Base-by-base conservation (phyloP, 2,888 invertebrate genomes). In the Perizoma flavofasciatum region DNA sequence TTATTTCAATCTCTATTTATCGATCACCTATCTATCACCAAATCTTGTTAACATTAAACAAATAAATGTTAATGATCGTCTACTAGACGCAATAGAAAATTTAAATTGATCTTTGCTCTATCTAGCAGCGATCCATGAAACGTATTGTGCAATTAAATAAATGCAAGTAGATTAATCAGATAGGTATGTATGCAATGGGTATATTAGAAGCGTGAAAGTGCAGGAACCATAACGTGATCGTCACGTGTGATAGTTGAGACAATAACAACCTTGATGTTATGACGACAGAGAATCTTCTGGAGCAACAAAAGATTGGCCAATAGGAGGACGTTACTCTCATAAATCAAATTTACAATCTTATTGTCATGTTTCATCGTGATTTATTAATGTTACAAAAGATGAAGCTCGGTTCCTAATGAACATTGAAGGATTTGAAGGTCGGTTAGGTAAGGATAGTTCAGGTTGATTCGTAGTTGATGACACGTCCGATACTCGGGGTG, bases 211-310 rank as follows among this genome's bases (percentile, higher is more conserved):
- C 69, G 70, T 72, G 72, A 72, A 72, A 72, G 72, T 71, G 68
- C 70, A 71, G 65, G 59, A 70, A 63, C 63, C 66, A 68, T 71
- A 70, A 67, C 71, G 64, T 49, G 69, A 70, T 72, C 68, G 66
- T 81, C 78, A 79, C 80, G 81, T 82, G 73, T 75, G 83, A 83
- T 86, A 80, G 72, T 75, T 72, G 67, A 83, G 74, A 85, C 83
- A 83, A 84, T 83, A 74, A 68, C 75, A 81, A 79, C 85, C 86
- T 83, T 83, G 81, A 71, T 67, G 69, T 66, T 69, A 74, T 73
- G 77, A 76, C 74, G 79, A 76, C 74, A 78, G 77, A 81, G 68
- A 71, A 70, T 74, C 74, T 71, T 71, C 69, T 71, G 69, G 70
- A 78, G 71, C 70, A 79, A 79, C 78, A 70, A 70, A 59, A 66